Percentiles rank a stretch among this genome's conserved stretches.
Evolutionary conservation across 2,797 vertebrate genomes (phyloP).

Genomic region (Thunnus albacares): DNA sequence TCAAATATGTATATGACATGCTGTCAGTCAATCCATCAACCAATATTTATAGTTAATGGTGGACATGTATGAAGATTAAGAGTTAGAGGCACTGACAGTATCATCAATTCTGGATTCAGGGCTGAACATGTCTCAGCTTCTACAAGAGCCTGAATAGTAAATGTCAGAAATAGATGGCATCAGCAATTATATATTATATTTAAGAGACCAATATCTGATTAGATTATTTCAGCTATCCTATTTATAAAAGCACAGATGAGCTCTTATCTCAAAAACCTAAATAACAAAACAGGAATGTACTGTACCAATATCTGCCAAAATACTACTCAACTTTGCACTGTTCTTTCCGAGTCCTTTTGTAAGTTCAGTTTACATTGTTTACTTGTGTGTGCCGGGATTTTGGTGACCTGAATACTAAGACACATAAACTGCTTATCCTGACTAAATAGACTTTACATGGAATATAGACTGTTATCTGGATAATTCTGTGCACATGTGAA

Average conservation of each 20-base stretch:
- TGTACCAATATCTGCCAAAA: background rate
- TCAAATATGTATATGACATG: background rate
- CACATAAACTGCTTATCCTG: conserved; percentile 23
- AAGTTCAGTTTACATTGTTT: background rate
- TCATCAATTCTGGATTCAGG: no score
- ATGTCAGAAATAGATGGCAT: background rate
- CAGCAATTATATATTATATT: background rate
- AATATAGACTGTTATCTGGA: conserved; percentile 12
- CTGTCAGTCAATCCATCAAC: background rate
- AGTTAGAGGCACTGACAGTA: background rate
- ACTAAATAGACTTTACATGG: background rate
- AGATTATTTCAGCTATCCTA: background rate
- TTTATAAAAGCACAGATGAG: background rate
- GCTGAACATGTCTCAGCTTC: background rate
- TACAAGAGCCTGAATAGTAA: no score
- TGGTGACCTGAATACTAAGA: conserved; percentile 28
- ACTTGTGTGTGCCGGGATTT: background rate
- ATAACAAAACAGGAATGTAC: background rate
- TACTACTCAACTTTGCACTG: background rate
- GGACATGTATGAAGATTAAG: background rate
- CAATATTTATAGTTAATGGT: background rate
- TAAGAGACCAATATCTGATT: background rate
- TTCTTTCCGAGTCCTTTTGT: background rate
- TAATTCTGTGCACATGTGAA: background rate
- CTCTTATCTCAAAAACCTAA: background rate